Evolutionary conservation across 23 tunicate genomes (phyloP).

Genomic region (Aplidium turbinatum): DNA sequence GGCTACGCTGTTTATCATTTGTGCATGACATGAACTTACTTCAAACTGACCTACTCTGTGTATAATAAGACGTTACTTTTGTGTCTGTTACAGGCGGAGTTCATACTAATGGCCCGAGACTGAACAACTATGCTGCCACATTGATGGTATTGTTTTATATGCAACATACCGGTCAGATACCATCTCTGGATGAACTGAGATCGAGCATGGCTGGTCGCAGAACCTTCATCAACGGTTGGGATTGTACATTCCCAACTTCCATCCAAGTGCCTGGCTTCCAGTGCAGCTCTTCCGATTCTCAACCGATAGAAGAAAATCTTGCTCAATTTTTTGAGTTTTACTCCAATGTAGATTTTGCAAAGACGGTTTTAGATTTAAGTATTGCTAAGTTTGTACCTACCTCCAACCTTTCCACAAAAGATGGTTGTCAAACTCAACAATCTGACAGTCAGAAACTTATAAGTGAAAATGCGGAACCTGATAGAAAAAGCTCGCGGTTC

Average conservation of each 20-base stretch:
- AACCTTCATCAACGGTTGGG: slow-evolving; percentile 39
- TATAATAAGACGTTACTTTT: neutral
- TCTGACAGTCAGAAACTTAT: neutral
- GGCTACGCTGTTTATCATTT: no score
- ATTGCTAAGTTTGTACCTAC: neutral
- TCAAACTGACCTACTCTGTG: no score
- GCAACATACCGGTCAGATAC: slow-evolving; percentile 15
- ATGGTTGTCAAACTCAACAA: neutral
- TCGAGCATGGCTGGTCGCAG: neutral
- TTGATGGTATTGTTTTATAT: slow-evolving; percentile 62
- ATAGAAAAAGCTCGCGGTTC: neutral
- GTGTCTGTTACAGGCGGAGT: slow-evolving; percentile 40
- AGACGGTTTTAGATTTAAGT: slow-evolving; percentile 41
- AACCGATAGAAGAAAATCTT: slow-evolving; percentile 24
- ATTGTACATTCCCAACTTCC: slow-evolving; percentile 47
- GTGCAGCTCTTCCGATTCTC: neutral
- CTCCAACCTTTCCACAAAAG: neutral
- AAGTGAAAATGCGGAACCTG: no score
- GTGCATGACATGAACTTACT: no score
- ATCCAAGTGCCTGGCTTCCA: neutral
- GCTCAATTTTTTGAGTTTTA: slow-evolving; percentile 74
- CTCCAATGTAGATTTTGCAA: slow-evolving; percentile 50
- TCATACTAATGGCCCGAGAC: slow-evolving; percentile 57
- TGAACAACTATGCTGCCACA: slow-evolving; percentile 89
- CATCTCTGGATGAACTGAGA: slow-evolving; percentile 47